Evolutionary conservation across 1,140 invertebrate genomes (phyloP).

Genomic region (Vollenhovia emeryi): DNA sequence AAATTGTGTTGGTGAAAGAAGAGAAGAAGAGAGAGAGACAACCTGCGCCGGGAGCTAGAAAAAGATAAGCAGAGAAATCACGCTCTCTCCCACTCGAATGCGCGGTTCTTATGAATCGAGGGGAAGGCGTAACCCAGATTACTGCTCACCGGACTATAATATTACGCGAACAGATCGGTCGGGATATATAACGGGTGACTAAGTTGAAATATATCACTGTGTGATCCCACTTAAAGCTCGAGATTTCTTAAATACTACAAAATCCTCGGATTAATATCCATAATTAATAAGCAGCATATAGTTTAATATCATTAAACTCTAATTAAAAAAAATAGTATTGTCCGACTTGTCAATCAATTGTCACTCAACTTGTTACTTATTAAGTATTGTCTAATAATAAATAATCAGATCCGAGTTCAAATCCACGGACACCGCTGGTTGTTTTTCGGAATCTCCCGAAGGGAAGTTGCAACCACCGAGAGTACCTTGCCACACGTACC

Average conservation of each 20-base stretch:
- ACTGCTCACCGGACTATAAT: slow-evolving; percentile 79
- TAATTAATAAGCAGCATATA: neutral
- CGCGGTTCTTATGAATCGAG: slow-evolving; percentile 71
- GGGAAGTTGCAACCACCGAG: no score
- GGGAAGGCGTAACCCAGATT: slow-evolving; percentile 72
- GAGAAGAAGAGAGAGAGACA: neutral
- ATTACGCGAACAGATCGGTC: slow-evolving; percentile 76
- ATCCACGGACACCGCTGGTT: no score
- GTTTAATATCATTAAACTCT: neutral
- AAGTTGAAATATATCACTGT: neutral
- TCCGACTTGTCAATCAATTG: neutral
- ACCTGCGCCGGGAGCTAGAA: slow-evolving; percentile 20
- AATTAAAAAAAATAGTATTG: neutral
- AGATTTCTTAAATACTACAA: neutral
- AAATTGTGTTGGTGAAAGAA: slow-evolving; percentile 28
- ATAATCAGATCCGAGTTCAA: no score
- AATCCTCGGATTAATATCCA: no score
- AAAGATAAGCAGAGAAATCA: slow-evolving; percentile 63
- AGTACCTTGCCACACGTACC: no score
- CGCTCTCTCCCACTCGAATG: slow-evolving; percentile 64
- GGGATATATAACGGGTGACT: slow-evolving; percentile 73
- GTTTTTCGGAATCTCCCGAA: no score
- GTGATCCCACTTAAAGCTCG: neutral
- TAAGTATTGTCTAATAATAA: neutral
- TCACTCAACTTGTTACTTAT: neutral